Percentiles rank a stretch among this genome's conserved stretches.
These are phyloP conservation scores for Hylaea fasciaria DNA, from an alignment of 2,888 invertebrate genomes.

Conservation along the genomic window DNA sequence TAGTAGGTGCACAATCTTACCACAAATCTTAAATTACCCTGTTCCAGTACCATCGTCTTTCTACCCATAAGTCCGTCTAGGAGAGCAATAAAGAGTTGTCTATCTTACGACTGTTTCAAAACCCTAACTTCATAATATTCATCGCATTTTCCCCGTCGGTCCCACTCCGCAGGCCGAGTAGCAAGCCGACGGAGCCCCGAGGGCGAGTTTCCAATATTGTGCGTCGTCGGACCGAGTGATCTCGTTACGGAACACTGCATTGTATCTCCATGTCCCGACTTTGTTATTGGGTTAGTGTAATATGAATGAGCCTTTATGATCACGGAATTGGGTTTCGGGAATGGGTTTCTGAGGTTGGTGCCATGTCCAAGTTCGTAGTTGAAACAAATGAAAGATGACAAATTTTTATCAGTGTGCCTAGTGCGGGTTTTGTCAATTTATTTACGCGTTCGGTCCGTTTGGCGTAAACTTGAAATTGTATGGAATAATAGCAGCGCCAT, in stretches of 20 bases:
- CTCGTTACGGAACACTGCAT: conserved; percentile 46
- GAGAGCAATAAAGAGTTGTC: not conserved
- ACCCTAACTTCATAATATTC: not conserved
- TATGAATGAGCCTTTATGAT: conserved; percentile 37
- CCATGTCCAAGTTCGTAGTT: too few species aligned
- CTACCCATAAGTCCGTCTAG: too few species aligned
- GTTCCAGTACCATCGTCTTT: too few species aligned
- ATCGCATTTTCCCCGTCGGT: too few species aligned
- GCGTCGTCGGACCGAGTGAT: conserved; percentile 53
- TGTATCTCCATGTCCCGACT: conserved; percentile 36
- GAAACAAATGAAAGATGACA: not conserved
- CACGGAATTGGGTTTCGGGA: conserved; percentile 19
- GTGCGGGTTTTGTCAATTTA: too few species aligned
- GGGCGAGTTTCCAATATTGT: conserved; percentile 54
- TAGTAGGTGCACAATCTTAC: too few species aligned
- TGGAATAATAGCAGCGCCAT: too few species aligned
- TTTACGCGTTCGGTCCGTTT: too few species aligned
- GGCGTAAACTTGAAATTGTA: too few species aligned
- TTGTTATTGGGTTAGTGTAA: conserved; percentile 36
- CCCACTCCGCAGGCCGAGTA: conserved; percentile 7
- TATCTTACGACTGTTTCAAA: not conserved
- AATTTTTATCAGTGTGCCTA: too few species aligned
- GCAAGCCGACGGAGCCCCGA: conserved; percentile 33
- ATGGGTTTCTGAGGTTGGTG: conserved; percentile 9
- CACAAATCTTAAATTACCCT: too few species aligned